phyloP scores from a whole-genome alignment of 2,113 vertebrate species.

The Austrofundulus limnaeus region DNA sequence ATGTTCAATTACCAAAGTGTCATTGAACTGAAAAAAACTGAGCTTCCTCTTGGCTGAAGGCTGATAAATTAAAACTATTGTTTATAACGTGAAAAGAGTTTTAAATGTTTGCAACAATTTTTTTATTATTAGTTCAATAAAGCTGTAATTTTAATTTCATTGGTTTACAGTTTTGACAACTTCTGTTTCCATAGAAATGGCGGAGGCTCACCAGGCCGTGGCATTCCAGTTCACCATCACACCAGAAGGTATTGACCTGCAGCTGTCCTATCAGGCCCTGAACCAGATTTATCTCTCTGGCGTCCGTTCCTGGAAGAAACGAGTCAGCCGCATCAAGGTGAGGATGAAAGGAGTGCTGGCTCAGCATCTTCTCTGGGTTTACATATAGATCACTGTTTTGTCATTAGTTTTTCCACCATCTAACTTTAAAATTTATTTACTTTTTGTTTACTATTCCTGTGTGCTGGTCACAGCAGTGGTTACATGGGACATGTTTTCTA shows the following conservation, averaged over 20 bases:
- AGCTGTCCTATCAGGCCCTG: conserved; percentile 81
- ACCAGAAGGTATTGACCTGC: conserved; percentile 81
- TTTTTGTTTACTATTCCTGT: too few species aligned
- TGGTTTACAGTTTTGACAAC: background rate
- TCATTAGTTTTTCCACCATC: background rate
- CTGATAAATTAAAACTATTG: too few species aligned
- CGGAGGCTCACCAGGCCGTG: conserved; percentile 89
- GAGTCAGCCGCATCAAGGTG: conserved; percentile 83
- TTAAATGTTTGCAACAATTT: too few species aligned
- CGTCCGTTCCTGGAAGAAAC: conserved; percentile 87
- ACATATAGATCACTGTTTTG: background rate
- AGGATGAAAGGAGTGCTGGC: background rate
- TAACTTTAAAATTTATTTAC: background rate
- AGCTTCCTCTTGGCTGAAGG: too few species aligned
- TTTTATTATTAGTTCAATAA: background rate
- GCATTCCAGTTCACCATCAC: conserved; percentile 86
- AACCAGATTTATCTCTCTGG: conserved; percentile 86
- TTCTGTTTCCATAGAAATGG: conserved; percentile 75
- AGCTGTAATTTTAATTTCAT: background rate
- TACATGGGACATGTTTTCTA: too few species aligned
- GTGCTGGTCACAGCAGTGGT: too few species aligned
- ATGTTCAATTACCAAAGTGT: too few species aligned
- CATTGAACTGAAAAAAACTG: too few species aligned
- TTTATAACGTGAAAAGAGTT: too few species aligned
- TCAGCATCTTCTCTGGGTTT: background rate